Percentiles rank a stretch among this genome's conserved stretches.
Conservation (phyloP, 2,113 vertebrate species). For the human region GRCh38 chr14:51028001-51028500, state of each 20-base stretch:
- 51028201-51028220: background rate
- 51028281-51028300: background rate
- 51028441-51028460: conserved; percentile 9
- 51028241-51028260: conserved; percentile 26
- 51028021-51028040: background rate
- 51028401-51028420: conserved; percentile 10
- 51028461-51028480: conserved; percentile 41
- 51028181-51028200: background rate
- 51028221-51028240: background rate
- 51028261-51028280: conserved; percentile 30
- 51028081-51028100: background rate
- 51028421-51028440: background rate
- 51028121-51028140: background rate
- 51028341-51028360: background rate
- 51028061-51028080: background rate
- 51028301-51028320: conserved; percentile 16
- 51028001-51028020: conserved; percentile 24
- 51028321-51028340: conserved; percentile 20
- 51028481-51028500: conserved; percentile 14
- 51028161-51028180: background rate
- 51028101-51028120: background rate
- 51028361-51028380: background rate
- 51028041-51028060: background rate
- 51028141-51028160: background rate
- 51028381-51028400: background rate